Base-by-base conservation (phyloP, 2,113 vertebrate genomes). In the Campylomormyrus numenius region DNA sequence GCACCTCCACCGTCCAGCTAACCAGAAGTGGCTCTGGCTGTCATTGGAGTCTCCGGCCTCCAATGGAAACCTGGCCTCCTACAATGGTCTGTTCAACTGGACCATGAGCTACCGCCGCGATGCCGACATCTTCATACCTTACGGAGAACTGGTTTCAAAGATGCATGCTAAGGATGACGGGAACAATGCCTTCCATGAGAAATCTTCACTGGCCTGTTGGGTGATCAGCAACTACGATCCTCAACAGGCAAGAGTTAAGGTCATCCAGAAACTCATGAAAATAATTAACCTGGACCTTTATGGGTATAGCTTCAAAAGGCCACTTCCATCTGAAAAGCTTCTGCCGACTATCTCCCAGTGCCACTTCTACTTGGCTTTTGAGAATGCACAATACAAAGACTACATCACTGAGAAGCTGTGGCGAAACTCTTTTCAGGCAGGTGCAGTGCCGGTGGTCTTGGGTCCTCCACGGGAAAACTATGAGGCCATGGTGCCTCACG, bases 381-480 rank as follows among this genome's bases (percentile, higher is more conserved):
- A 99, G 93, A 99, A 99, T 93, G 95, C 97, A 0, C 39, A 95
- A 50, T 93, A 96, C 92, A 95, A 85, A 3, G 97, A 99, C 93
- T 99, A 99, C 80, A 97, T 99, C 93, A 99, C 98, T 0, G 98
- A 99, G 93, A 99, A 99, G 93, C 95, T 99, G 42, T 99, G 98
- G 98, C 93, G 93, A 52, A 99, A 99, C 0, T 93, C 97, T 0
- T 96, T 97, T 91, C 70, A 92, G 31, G 95, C 96, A 0, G 96
- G 97, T 0, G 84, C 96, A 0, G 96, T 99, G 48, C 98, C 98
- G 0, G 94, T 99, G 4, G 98, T 97, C 42, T 91, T 99, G 53
- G 98, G 98, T 0, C 96, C 98, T 0, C 92, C 97, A 0, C 48
- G 96, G 2, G 91, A 89, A 1, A 94, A 97, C 88, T 99, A 99